These are phyloP conservation scores for Morone saxatilis DNA, from an alignment of 2,113 vertebrate genomes.

Conservation along the genomic window DNA sequence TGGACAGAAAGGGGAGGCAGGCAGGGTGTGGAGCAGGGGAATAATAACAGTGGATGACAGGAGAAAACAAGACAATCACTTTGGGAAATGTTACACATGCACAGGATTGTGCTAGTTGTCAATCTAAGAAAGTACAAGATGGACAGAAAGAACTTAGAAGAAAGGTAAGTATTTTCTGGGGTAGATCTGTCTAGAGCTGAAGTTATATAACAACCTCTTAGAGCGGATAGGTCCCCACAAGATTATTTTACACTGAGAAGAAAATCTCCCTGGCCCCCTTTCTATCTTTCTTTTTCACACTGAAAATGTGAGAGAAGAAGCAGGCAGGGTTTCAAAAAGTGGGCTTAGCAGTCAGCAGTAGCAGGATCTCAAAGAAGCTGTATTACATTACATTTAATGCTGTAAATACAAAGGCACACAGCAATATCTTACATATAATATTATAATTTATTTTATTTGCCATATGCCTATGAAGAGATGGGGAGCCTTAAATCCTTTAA, in stretches of 20 bases:
- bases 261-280: conserved; percentile 22
- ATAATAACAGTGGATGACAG: neutral
- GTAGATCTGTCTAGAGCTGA: conserved; percentile 21
- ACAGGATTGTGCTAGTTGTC: neutral
- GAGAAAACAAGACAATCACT: conserved; percentile 3
- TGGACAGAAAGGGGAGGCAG: neutral
- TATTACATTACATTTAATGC: neutral
- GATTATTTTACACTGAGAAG: conserved; percentile 47
- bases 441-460: no score
- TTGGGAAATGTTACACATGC: neutral
- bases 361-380: neutral
- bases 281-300: neutral
- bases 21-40: neutral
- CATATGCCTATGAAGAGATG: neutral
- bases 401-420: neutral
- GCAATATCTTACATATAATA: neutral
- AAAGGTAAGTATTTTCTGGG: conserved; percentile 9
- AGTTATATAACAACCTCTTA: conserved; percentile 42
- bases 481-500: neutral
- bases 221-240: neutral
- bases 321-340: neutral
- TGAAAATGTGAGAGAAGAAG: conserved; percentile 17
- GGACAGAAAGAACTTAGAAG: conserved; percentile 11
- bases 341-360: neutral
- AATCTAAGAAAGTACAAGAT: conserved; percentile 28